phyloP scores from a whole-genome alignment of 2,113 vertebrate genomes.

The Pipra filicauda region DNA sequence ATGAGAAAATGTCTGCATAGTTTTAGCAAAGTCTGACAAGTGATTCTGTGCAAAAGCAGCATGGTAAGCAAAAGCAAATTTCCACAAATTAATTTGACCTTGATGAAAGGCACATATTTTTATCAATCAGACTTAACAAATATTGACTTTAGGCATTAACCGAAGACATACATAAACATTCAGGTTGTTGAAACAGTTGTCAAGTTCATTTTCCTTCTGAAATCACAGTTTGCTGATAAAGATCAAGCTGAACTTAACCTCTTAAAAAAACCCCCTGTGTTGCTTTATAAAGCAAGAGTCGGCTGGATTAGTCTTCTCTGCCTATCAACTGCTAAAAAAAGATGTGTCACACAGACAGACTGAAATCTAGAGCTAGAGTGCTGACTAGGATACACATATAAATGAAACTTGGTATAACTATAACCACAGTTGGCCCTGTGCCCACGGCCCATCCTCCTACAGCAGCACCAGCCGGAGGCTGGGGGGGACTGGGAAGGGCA shows the following conservation, averaged over 20 bases:
- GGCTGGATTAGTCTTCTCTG: neutral
- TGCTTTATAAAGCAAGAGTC: neutral
- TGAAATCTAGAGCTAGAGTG: neutral
- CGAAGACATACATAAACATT: conserved; percentile 27
- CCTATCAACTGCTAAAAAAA: neutral
- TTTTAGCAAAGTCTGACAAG: neutral
- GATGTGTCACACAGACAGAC: neutral
- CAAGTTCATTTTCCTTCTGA: conserved; percentile 42
- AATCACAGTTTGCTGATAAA: conserved; percentile 39
- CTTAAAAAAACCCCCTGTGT: neutral
- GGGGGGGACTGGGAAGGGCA: accelerated
- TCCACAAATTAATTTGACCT: conserved; percentile 63
- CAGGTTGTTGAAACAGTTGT: conserved; percentile 53
- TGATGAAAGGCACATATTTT: conserved; percentile 60
- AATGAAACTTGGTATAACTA: neutral
- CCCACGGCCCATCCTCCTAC: accelerated
- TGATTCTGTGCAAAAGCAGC: neutral
- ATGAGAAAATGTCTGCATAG: conserved; percentile 17
- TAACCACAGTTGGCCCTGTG: neutral
- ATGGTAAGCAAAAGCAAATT: conserved; percentile 52
- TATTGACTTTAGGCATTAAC: conserved; percentile 58
- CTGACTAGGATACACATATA: neutral
- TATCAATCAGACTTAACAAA: conserved; percentile 59
- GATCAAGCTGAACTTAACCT: conserved; percentile 20
- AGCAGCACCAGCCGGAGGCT: neutral